Percentiles rank a stretch among this genome's conserved stretches.
phyloP scores from a whole-genome alignment of 2,888 invertebrate species.

The Cerastoderma edule region DNA sequence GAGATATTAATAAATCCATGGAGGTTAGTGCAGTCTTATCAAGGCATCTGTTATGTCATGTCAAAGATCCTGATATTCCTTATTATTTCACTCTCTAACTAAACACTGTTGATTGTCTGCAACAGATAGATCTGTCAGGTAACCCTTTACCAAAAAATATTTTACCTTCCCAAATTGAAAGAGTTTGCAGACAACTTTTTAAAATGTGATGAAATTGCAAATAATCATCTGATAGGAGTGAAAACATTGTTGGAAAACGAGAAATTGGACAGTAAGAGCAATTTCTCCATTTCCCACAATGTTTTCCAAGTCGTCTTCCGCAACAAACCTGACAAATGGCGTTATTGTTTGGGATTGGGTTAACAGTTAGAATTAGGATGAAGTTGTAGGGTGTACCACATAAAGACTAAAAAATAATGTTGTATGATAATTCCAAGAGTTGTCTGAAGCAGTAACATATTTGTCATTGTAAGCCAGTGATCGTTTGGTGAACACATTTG shows the following conservation, averaged over 20 bases:
- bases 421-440: background rate
- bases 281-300: slow-evolving; percentile 16
- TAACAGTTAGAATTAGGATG: background rate
- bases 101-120: background rate
- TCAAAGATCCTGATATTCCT: background rate
- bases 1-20: no score
- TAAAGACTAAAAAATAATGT: background rate
- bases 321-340: no score
- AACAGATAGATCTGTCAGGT: background rate
- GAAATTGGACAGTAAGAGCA: background rate
- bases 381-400: background rate
- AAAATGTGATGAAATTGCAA: background rate
- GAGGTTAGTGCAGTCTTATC: no score
- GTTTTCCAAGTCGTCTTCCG: slow-evolving; percentile 9
- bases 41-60: no score
- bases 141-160: background rate
- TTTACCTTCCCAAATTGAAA: background rate
- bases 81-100: background rate
- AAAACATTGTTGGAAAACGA: background rate
- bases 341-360: background rate
- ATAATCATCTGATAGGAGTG: background rate
- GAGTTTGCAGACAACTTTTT: background rate
- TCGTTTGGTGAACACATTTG: background rate
- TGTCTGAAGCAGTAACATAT: background rate
- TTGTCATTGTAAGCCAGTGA: background rate